These are phyloP conservation scores for Amphilophus citrinellus DNA, from an alignment of 2,113 vertebrate species.

Conservation along the genomic window DNA sequence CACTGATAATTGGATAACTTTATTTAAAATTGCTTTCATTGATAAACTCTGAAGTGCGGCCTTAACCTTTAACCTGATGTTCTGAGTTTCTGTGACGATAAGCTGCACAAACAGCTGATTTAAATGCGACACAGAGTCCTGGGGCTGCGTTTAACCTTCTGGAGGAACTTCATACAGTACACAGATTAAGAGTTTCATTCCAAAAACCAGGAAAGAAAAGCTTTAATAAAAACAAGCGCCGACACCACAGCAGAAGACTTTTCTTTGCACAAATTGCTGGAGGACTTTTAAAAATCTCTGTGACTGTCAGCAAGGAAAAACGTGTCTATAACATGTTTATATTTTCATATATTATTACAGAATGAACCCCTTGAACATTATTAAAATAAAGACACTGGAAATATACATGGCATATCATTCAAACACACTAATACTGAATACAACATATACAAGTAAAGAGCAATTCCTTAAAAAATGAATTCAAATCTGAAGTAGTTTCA, in stretches of 20 bases:
- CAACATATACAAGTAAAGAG: constrained; percentile 70
- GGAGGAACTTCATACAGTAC: constrained; percentile 30
- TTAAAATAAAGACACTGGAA: constrained; percentile 55
- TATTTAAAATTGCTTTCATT: neutral
- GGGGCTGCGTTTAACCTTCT: constrained; percentile 30
- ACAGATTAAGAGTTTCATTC: constrained; percentile 16
- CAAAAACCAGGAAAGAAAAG: neutral
- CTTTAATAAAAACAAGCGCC: constrained; percentile 17
- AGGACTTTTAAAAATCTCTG: constrained; percentile 15
- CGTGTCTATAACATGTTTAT: constrained; percentile 7
- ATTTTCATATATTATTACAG: constrained; percentile 25
- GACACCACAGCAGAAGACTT: neutral
- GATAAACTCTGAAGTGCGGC: neutral
- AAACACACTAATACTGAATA: constrained; percentile 60
- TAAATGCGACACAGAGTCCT: neutral
- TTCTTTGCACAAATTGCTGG: neutral
- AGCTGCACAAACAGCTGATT: neutral
- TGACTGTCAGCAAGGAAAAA: constrained; percentile 9
- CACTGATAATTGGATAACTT: neutral
- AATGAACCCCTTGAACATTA: constrained; percentile 37
- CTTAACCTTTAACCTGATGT: neutral
- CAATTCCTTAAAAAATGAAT: constrained; percentile 29
- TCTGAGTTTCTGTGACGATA: too few species aligned
- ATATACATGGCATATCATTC: constrained; percentile 49
- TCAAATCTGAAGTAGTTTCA: constrained; percentile 19